phyloP scores from a whole-genome alignment of 2,797 vertebrate genomes.

The Bryconaethiops microstoma region DNA sequence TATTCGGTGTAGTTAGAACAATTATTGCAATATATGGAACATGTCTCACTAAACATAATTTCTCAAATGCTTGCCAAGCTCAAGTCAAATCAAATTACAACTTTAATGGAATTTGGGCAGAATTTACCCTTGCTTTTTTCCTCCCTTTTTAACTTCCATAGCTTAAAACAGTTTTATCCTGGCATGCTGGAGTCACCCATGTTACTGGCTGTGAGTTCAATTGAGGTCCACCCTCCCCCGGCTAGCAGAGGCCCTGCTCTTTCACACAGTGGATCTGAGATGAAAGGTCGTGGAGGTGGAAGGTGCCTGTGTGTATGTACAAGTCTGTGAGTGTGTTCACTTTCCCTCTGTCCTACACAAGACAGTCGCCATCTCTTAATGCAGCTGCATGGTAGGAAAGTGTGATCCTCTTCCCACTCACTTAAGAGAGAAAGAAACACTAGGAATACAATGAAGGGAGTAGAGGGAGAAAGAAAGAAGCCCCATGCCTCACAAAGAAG shows the following conservation, averaged over 20 bases:
- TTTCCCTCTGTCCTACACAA: not conserved
- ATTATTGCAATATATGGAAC: no score
- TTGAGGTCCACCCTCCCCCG: not conserved
- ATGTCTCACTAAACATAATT: no score
- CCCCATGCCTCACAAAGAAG: slow-evolving; percentile 50
- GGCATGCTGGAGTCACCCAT: no score
- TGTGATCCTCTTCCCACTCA: slow-evolving; percentile 1
- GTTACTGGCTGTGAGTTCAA: not conserved
- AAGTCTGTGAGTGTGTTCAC: not conserved
- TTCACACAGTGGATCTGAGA: not conserved
- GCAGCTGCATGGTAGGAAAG: slow-evolving; percentile 2
- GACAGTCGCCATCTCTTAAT: not conserved
- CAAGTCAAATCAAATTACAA: no score
- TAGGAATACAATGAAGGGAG: slow-evolving; percentile 48
- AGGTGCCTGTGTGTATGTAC: not conserved
- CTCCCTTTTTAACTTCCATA: not conserved
- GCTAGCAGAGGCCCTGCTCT: not conserved
- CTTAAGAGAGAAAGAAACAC: slow-evolving; percentile 41
- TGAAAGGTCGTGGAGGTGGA: not conserved
- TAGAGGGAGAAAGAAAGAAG: slow-evolving; percentile 37
- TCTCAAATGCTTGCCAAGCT: no score
- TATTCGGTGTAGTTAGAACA: no score
- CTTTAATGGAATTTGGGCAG: no score
- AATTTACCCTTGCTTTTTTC: no score
- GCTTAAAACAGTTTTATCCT: no score